Conservation (phyloP, 2,888 invertebrate species). For the Hedychridium roseum region DNA sequence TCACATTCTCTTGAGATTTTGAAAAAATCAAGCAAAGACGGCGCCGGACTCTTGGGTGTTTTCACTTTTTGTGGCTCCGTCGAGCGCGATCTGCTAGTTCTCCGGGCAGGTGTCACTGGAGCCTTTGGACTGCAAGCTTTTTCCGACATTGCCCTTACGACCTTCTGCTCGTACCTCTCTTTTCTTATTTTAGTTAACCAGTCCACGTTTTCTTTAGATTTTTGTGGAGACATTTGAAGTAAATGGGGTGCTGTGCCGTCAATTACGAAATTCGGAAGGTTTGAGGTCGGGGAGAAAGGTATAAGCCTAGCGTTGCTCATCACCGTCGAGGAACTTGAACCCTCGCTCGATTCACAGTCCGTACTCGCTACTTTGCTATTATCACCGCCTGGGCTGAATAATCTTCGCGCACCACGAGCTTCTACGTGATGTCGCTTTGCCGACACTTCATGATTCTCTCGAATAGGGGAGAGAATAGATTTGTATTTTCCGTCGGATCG, state of each 20-base stretch:
- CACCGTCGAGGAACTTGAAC: constrained; percentile 40
- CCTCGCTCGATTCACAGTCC: constrained; percentile 46
- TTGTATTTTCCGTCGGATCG: constrained; percentile 46
- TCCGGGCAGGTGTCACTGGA: constrained; percentile 37
- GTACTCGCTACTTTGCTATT: constrained; percentile 18
- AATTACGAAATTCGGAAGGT: constrained; percentile 79
- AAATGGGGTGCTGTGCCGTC: constrained; percentile 82
- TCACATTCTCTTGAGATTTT: constrained; percentile 38
- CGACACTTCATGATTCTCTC: constrained; percentile 48
- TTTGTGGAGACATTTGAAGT: constrained; percentile 74
- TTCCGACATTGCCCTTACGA: constrained; percentile 48
- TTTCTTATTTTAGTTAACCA: constrained; percentile 76
- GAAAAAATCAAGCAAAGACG: constrained; percentile 51
- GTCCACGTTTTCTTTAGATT: constrained; percentile 72
- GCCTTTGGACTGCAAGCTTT: constrained; percentile 39
- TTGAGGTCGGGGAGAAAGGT: constrained; percentile 71
- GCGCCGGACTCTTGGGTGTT: constrained; percentile 33
- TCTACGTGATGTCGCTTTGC: constrained; percentile 64
- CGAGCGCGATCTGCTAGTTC: constrained; percentile 43
- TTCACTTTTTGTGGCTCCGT: constrained; percentile 45
- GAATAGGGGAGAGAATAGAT: constrained; percentile 54
- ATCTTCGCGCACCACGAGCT: constrained; percentile 61
- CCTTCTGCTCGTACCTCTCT: constrained; percentile 62
- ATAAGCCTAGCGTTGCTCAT: constrained; percentile 39
- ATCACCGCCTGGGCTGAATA: constrained; percentile 63